A percentile compares a stretch with the other conserved stretches of the same genome.
phyloP scores from a whole-genome alignment of 2,113 vertebrate genomes.

The Megaceryle maxima region DNA sequence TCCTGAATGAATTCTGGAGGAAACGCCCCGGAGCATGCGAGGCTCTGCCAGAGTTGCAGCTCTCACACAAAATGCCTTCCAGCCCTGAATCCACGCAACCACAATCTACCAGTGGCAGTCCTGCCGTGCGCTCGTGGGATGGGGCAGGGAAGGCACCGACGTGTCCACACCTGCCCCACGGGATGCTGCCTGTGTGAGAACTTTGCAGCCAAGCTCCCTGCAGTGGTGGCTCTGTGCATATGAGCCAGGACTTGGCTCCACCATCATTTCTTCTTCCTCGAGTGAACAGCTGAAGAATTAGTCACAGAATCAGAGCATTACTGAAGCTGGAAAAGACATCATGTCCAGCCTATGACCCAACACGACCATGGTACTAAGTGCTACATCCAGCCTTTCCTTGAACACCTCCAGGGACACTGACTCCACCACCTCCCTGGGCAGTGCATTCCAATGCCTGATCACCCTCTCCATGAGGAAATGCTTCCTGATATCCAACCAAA shows the following conservation, averaged over 20 bases:
- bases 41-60: background rate
- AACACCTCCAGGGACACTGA: no score
- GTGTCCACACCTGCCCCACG: fast-evolving
- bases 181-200: fast-evolving
- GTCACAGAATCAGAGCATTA: no score
- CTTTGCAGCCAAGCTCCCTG: background rate
- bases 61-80: background rate
- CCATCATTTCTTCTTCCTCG: background rate
- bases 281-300: background rate
- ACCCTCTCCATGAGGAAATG: no score
- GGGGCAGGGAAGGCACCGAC: background rate
- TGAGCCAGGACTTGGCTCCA: background rate
- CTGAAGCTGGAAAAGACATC: no score
- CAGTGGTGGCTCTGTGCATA: no score
- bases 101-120: background rate
- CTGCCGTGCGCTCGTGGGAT: fast-evolving
- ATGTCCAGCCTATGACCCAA: no score
- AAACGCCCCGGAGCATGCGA: background rate
- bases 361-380: no score
- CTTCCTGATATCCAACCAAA: no score
- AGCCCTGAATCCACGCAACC: background rate
- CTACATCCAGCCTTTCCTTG: no score
- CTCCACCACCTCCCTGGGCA: no score
- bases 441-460: no score
- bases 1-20: background rate